Percentiles rank a stretch among this genome's conserved stretches.
Evolutionary conservation across 1,140 invertebrate genomes (phyloP).

Genomic region (Meloidogyne chitwoodi): DNA sequence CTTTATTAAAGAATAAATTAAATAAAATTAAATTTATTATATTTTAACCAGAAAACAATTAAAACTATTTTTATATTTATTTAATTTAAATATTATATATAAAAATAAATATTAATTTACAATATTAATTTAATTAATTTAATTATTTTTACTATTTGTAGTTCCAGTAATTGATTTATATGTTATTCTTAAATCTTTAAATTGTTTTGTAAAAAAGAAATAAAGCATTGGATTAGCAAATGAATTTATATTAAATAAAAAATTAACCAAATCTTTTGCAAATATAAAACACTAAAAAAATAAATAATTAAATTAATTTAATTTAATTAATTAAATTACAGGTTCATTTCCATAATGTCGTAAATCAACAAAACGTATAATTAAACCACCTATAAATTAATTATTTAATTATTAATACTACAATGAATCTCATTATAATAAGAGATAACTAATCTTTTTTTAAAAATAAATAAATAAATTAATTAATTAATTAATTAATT

Average conservation of each 20-base stretch:
- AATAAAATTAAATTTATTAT: no score
- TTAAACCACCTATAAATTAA: constrained; percentile 45
- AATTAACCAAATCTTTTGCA: constrained; percentile 53
- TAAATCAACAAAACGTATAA: constrained; percentile 53
- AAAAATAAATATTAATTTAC: no score
- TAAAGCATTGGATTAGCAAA: constrained; percentile 57
- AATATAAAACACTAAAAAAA: constrained; percentile 43
- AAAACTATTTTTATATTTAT: no score
- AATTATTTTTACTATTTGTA: neutral
- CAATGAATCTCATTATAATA: no score
- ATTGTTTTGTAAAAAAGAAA: constrained; percentile 58
- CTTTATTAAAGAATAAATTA: no score
- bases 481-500: neutral
- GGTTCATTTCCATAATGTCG: constrained; percentile 40
- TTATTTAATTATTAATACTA: constrained; percentile 4
- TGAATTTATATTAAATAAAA: constrained; percentile 57
- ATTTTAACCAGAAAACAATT: no score
- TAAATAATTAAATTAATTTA: neutral
- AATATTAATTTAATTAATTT: neutral
- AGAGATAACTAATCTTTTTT: no score
- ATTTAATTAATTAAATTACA: neutral
- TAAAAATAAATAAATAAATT: no score
- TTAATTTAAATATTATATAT: no score
- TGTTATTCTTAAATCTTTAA: constrained; percentile 44
- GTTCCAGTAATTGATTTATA: neutral